phyloP scores from a whole-genome alignment of 1,140 invertebrate genomes.

The Zaprionus ghesquierei region DNA sequence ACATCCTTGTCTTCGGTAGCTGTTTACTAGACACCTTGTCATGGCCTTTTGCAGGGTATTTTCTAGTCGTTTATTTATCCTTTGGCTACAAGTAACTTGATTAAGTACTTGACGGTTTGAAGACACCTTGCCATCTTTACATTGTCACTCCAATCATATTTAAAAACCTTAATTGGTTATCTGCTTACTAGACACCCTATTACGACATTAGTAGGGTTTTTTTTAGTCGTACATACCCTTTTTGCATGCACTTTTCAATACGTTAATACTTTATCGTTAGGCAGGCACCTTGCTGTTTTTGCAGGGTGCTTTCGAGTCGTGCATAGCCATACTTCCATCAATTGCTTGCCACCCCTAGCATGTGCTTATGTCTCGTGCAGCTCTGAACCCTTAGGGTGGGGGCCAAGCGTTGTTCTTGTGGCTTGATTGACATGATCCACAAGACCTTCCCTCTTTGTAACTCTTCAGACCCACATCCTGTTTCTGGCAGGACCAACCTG shows the following conservation, averaged over 20 bases:
- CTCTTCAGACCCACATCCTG: not conserved
- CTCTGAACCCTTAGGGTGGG: slow-evolving; percentile 4
- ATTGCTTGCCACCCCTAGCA: not conserved
- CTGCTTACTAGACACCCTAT: not conserved
- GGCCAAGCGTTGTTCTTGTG: slow-evolving; percentile 20
- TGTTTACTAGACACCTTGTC: no score
- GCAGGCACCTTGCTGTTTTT: no score
- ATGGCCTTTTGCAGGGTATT: not conserved
- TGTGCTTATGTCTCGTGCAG: not conserved
- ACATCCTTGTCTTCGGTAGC: no score
- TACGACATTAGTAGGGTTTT: not conserved
- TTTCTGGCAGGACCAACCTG: slow-evolving; percentile 19
- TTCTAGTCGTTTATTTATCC: not conserved
- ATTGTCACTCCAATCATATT: no score
- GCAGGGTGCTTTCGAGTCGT: not conserved
- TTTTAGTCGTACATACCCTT: not conserved
- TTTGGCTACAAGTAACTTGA: no score
- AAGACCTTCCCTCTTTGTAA: slow-evolving; percentile 1
- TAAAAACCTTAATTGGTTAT: no score
- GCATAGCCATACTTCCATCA: not conserved
- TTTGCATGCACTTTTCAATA: not conserved
- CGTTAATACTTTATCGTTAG: no score
- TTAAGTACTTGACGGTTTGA: no score
- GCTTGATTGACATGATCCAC: slow-evolving; percentile 47
- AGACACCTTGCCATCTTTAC: no score